phyloP scores from a whole-genome alignment of 2,113 vertebrate species.

The Cepphus grylle region DNA sequence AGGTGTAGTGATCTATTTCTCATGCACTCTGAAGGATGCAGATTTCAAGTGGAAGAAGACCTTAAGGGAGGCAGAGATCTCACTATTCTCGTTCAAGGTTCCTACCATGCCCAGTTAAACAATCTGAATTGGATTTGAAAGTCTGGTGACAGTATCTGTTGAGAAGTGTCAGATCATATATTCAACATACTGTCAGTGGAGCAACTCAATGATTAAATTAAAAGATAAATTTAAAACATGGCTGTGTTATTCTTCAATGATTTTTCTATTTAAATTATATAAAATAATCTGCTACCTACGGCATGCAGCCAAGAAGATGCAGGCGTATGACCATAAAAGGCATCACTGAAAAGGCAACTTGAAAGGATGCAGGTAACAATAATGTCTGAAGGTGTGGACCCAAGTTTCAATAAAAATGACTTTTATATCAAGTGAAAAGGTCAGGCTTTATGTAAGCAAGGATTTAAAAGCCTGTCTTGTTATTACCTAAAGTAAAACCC shows the following conservation, averaged over 20 bases:
- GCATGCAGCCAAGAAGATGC: neutral
- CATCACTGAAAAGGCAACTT: neutral
- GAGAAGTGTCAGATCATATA: neutral
- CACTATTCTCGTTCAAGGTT: neutral
- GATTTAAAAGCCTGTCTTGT: constrained; percentile 7
- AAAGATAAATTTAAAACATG: neutral
- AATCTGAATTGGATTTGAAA: neutral
- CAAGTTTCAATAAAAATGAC: constrained; percentile 18
- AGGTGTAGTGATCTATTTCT: neutral
- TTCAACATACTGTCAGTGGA: neutral
- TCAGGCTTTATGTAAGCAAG: constrained; percentile 39
- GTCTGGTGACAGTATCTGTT: neutral
- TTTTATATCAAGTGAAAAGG: neutral
- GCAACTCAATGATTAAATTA: neutral
- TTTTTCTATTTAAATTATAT: neutral
- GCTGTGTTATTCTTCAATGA: neutral
- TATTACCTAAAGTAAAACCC: neutral
- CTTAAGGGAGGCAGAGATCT: neutral
- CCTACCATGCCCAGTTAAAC: neutral
- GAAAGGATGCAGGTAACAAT: constrained; percentile 23
- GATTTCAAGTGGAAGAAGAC: neutral
- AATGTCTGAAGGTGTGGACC: neutral
- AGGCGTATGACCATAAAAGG: neutral
- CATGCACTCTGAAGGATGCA: too few relatives aligned
- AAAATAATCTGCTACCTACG: neutral